These are phyloP conservation scores for Goniozus legneri DNA, from an alignment of 1,140 invertebrate genomes.

Conservation along the genomic window DNA sequence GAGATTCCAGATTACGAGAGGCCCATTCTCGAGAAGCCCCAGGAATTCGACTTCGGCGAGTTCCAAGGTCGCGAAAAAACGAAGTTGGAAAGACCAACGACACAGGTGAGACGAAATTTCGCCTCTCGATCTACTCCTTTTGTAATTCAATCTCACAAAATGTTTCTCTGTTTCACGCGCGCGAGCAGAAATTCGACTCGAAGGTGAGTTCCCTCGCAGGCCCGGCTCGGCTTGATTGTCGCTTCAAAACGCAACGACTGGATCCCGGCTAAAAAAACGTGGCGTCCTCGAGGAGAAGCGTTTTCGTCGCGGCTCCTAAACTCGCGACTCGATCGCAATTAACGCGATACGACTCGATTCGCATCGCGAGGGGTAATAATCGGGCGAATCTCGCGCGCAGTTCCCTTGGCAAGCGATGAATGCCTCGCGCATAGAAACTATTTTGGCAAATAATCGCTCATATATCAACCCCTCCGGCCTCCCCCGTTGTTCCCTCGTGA, in stretches of 20 bases:
- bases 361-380: conserved; percentile 19
- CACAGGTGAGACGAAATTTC: conserved; percentile 34
- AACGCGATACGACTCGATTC: conserved; percentile 11
- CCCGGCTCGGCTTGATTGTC: background rate
- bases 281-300: too few relatives aligned
- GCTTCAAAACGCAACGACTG: too few relatives aligned
- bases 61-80: conserved; percentile 42
- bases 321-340: conserved; percentile 17
- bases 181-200: conserved; percentile 47
- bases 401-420: conserved; percentile 41
- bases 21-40: conserved; percentile 63
- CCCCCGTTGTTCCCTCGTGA: conserved; percentile 24
- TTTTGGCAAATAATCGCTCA: conserved; percentile 42
- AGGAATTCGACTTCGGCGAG: conserved; percentile 48
- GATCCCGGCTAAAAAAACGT: too few relatives aligned
- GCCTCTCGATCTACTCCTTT: background rate
- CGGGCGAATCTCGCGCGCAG: conserved; percentile 6
- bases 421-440: conserved; percentile 36
- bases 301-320: too few relatives aligned
- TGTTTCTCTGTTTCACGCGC: conserved; percentile 34
- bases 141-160: background rate
- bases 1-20: conserved; percentile 72
- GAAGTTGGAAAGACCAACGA: conserved; percentile 43
- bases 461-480: conserved; percentile 32
- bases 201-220: conserved; percentile 39